Conservation (phyloP, 2,113 vertebrate genomes). For the Lucifuga dentata region DNA sequence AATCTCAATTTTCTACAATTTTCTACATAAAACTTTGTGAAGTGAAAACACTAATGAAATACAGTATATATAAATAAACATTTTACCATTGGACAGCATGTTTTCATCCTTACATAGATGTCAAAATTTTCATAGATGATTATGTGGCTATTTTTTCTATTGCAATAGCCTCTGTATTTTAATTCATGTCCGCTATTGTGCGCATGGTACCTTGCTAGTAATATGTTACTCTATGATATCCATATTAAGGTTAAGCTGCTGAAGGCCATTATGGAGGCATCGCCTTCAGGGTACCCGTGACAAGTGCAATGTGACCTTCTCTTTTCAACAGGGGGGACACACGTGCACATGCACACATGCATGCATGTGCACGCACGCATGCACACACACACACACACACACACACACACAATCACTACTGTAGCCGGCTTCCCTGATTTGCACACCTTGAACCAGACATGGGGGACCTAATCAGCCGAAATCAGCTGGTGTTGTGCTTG, state of each 20-base stretch:
- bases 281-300: slow-evolving; percentile 38
- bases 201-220: neutral
- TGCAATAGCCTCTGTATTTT: neutral
- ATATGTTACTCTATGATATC: neutral
- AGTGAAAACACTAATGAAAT: no score
- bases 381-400: slow-evolving; percentile 8
- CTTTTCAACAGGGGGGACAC: slow-evolving; percentile 8
- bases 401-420: neutral
- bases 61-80: no score
- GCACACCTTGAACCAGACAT: slow-evolving; percentile 21
- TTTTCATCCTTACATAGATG: neutral
- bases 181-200: neutral
- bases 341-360: neutral
- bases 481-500: slow-evolving; percentile 30
- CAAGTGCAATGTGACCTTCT: slow-evolving; percentile 47
- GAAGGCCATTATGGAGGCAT: slow-evolving; percentile 31
- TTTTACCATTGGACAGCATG: neutral
- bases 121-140: neutral
- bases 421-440: slow-evolving; percentile 38
- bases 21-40: no score
- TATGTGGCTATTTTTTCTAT: neutral
- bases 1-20: no score
- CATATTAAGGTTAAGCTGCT: neutral
- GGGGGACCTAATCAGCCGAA: slow-evolving; percentile 41
- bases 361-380: neutral